A percentile compares a stretch with the other conserved stretches of the same genome.
Conservation (phyloP, 2,113 vertebrate genomes). For the Sorex araneus region DNA sequence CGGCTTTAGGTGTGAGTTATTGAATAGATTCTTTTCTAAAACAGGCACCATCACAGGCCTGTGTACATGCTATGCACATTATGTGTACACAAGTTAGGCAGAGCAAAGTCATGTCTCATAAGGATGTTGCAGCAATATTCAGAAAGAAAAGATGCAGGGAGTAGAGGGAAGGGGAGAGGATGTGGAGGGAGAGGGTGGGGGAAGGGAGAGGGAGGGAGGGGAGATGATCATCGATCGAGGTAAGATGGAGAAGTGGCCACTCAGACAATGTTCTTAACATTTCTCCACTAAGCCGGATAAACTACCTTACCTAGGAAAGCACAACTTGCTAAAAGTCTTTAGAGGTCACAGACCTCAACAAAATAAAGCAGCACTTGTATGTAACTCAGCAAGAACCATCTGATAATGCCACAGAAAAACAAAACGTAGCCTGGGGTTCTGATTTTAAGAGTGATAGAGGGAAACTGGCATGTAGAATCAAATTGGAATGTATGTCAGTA, state of each 20-base stretch:
- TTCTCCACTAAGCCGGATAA: conserved; percentile 49
- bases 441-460: conserved; percentile 64
- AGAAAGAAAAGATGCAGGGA: too few species aligned
- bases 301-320: conserved; percentile 33
- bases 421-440: conserved; percentile 51
- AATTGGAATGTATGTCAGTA: conserved; percentile 51
- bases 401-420: conserved; percentile 70
- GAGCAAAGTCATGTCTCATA: not conserved
- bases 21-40: not conserved
- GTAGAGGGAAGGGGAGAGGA: too few species aligned
- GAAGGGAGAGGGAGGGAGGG: too few species aligned
- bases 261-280: not conserved
- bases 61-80: not conserved
- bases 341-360: conserved; percentile 60
- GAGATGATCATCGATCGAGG: too few species aligned
- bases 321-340: conserved; percentile 41
- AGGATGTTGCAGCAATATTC: too few species aligned
- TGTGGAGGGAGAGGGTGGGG: too few species aligned
- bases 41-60: not conserved
- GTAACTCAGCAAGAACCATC: conserved; percentile 67
- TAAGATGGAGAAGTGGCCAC: not conserved
- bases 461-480: conserved; percentile 35
- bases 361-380: conserved; percentile 29
- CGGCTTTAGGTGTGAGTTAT: not conserved
- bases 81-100: not conserved